Base-by-base conservation (phyloP, 2,113 vertebrate genomes). In the Protobothrops flavoviridis region DNA sequence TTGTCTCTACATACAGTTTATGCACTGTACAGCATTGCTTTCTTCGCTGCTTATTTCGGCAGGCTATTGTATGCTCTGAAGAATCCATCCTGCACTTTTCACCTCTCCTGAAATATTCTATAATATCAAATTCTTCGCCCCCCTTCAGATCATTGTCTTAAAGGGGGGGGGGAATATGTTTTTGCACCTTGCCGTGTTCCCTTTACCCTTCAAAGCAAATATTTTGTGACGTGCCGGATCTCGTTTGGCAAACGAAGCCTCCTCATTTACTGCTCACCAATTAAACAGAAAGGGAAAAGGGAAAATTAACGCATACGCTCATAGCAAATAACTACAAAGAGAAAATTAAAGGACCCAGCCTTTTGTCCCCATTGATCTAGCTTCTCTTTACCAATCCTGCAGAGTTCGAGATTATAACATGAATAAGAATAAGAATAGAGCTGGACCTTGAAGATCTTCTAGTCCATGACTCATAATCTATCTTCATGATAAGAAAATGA, bases 251-350 rank as follows among this genome's bases (percentile, higher is more conserved):
- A 94, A 94, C 2, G 92, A 93, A 95, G 0, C 87, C 45, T 87
- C 94, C 57, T 92, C 85, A 89, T 93, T 94, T 94, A 89, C 9
- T 95, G 91, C 95, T 94, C 90, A 87, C 61, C 92, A 0, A 0
- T 94, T 94, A 91, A 95, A 94, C 48, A 95, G 91, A 93, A 94
- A 89, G 52, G 39, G 39, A 33, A 29, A n/a, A 10, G 29, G 85
- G n/a, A 26, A 56, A 17, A 55, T 53, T 26, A 15, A 59, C 93
- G 69, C 3, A 15, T 87, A 39, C 74, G 85, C 21, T 0, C 15
- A 93, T 89, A 89, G 59, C 61, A 91, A 94, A 92, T 53, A 88
- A 81, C 2, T 17, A 52, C 61, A 61, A 43, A 57, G 43, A 53
- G 29, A 24, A 59, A 90, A 39, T 64, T 26, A 64, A 56, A 52